Conservation (phyloP, 2,888 invertebrate species). For the Tetragonisca angustula region DNA sequence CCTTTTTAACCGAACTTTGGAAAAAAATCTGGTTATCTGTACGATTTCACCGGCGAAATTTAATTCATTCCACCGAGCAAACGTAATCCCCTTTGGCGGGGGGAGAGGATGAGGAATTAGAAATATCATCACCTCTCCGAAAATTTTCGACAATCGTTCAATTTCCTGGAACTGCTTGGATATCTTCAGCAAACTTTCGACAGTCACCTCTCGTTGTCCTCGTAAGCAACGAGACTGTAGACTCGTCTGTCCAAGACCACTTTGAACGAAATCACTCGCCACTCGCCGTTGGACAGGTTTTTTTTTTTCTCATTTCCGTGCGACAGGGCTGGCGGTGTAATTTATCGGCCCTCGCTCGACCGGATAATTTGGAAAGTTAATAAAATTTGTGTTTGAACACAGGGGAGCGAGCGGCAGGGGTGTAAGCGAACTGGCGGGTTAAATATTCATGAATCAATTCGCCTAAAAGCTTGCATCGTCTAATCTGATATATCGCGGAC, state of each 20-base stretch:
- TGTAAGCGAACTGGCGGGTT: slow-evolving; percentile 22
- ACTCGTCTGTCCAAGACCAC: too few species aligned
- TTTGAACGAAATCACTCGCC: too few species aligned
- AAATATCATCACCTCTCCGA: too few species aligned
- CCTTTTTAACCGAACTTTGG: slow-evolving; percentile 36
- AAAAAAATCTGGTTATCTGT: slow-evolving; percentile 39
- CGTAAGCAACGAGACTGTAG: too few species aligned
- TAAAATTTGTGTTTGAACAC: slow-evolving; percentile 23
- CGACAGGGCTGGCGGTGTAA: not conserved
- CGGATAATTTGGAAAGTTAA: not conserved
- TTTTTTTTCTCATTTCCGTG: not conserved
- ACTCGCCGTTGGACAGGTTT: too few species aligned
- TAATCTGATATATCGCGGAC: slow-evolving; percentile 44
- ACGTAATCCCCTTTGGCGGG: not conserved
- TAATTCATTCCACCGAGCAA: slow-evolving; percentile 39
- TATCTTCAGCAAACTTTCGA: too few species aligned
- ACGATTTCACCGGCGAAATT: slow-evolving; percentile 21
- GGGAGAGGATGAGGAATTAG: too few species aligned
- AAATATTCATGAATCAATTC: slow-evolving; percentile 59
- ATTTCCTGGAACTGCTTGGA: too few species aligned
- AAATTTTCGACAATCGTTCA: too few species aligned
- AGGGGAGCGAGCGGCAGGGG: not conserved
- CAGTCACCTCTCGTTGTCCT: too few species aligned
- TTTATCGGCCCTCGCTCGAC: not conserved
- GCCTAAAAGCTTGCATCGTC: slow-evolving; percentile 38